Conservation (phyloP, 2,113 vertebrate species). For the Sigmodon hispidus region DNA sequence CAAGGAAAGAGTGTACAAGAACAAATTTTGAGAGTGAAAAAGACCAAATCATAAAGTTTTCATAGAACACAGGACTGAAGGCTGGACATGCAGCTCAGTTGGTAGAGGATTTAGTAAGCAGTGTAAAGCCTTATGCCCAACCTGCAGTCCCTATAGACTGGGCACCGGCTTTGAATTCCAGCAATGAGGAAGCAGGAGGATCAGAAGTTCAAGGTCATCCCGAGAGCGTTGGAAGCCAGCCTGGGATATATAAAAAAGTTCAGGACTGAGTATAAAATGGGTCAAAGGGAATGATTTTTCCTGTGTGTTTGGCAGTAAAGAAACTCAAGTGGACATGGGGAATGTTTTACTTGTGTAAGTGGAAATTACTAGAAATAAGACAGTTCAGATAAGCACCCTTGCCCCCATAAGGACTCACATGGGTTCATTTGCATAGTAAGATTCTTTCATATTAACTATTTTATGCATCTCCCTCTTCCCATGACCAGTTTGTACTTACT, state of each 20-base stretch:
- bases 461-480: background rate
- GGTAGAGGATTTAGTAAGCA: background rate
- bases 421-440: background rate
- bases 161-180: background rate
- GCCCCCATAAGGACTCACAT: background rate
- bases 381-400: background rate
- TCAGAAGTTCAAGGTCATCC: background rate
- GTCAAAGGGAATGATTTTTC: constrained; percentile 25
- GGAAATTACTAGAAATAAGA: constrained; percentile 53
- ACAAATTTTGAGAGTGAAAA: constrained; percentile 3
- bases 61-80: background rate
- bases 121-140: background rate
- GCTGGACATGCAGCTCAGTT: background rate
- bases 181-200: background rate
- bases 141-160: background rate
- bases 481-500: constrained; percentile 81
- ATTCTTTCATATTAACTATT: background rate
- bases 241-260: background rate
- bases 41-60: background rate
- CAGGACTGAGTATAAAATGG: background rate
- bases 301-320: background rate
- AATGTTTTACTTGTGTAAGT: background rate
- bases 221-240: background rate
- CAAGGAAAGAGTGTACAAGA: background rate
- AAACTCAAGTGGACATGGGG: background rate